Evolutionary conservation across 2,113 vertebrate species (phyloP), one percentile per base, ranked within the genome.

Genomic region (Kryptolebias marmoratus): DNA sequence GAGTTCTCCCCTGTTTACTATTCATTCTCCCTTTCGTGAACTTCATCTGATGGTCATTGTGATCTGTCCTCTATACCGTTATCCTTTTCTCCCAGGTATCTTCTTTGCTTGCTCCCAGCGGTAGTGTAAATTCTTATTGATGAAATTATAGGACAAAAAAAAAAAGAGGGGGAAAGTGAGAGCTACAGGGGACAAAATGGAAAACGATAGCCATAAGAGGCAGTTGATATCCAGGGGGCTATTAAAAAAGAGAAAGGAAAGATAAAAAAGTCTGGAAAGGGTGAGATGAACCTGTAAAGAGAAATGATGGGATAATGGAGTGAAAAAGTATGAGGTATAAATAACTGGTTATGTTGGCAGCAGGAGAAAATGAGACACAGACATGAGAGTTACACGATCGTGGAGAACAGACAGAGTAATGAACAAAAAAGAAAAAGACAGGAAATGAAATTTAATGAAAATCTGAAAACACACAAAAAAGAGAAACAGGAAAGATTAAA

Each of bases 251-350:
- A 85, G 70, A 64, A 73, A 64, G 66, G 56, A 52, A 68, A 80
- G 83, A 88, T 80, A 84, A 87, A 89, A 22, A 83, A 83, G 67
- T 67, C 27, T 48, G 71, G 66, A 50, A 79, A 64, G 42, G 69
- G 60, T 73, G 68, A 83, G 73, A 80, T 75, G 68, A 68, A 80
- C 75, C 75, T 68, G 77, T 89, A 83, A 88, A 82, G 59, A 88
- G 76, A 63, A 84, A 88, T 87, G 75, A 89, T 82, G 77, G 75
- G 78, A 86, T 80, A 82, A 87, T 83, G 76, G 75, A 84, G 77
- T 61, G 55, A 85, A 69, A 82, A 75, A 69, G 64, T 78, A 73
- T 68, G 60, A 67, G 73, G 45, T 53, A 81, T 83, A 80, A 84
- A 91, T 88, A 87, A 87, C 45, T 67, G 67, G 47, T 82, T 85